Percentiles rank a stretch among this genome's conserved stretches.
Evolutionary conservation across 1,140 invertebrate genomes (phyloP).

Genomic region (Pectinophora gossypiella): DNA sequence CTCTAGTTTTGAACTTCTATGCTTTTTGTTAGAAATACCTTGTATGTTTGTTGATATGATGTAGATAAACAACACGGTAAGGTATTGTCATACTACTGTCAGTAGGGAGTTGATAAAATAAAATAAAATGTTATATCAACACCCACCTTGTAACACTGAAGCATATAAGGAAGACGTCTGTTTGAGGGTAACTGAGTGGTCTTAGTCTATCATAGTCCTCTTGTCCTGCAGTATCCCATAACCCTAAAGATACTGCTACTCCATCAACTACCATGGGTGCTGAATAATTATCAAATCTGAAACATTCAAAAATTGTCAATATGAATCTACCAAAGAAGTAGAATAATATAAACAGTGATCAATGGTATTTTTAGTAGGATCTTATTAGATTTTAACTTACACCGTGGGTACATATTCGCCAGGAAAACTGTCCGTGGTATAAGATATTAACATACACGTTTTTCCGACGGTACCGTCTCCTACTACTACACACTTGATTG

Average conservation of each 20-base stretch:
- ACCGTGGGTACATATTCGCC: constrained; percentile 98
- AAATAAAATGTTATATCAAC: too few relatives aligned
- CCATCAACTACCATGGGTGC: constrained; percentile 98
- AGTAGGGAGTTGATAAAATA: too few relatives aligned
- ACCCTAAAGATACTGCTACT: constrained; percentile 94
- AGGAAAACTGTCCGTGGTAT: constrained; percentile 98
- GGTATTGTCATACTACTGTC: too few relatives aligned
- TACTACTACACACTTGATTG: constrained; percentile 98
- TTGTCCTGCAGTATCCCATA: constrained; percentile 98
- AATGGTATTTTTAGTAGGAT: background rate
- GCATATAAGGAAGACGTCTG: constrained; percentile 99
- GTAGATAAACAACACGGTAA: too few relatives aligned
- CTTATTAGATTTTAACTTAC: constrained; percentile 77
- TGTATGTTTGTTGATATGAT: too few relatives aligned
- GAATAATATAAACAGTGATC: background rate
- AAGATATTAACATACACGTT: constrained; percentile 99
- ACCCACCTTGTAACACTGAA: constrained; percentile 95
- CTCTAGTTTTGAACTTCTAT: too few relatives aligned
- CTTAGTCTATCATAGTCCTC: constrained; percentile 98
- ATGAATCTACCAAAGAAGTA: background rate
- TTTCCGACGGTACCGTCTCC: constrained; percentile 95
- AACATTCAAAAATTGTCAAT: constrained; percentile 19
- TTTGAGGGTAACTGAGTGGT: constrained; percentile 96
- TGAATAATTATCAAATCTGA: constrained; percentile 97
- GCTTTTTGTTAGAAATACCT: too few relatives aligned